A percentile compares a stretch with the other conserved stretches of the same genome.
phyloP scores from a whole-genome alignment of 2,888 invertebrate genomes.

The Ctena decussata region DNA sequence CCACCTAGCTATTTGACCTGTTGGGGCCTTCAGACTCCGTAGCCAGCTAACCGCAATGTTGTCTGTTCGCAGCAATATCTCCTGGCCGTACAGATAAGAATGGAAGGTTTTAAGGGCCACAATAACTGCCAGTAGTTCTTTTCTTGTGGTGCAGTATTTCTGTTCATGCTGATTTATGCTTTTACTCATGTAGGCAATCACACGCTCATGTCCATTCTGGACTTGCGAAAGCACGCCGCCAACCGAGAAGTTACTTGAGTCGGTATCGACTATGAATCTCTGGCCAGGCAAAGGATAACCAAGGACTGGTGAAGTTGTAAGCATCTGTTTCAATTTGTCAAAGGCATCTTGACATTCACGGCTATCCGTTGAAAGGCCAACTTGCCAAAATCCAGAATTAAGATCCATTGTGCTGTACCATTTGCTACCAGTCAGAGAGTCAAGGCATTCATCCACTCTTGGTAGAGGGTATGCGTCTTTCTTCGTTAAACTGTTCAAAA shows the following conservation, averaged over 20 bases:
- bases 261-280: not conserved
- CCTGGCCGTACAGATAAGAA: not conserved
- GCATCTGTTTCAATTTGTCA: too few relatives aligned
- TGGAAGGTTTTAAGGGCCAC: too few relatives aligned
- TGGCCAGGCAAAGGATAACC: not conserved
- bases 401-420: conserved; percentile 63
- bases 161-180: too few relatives aligned
- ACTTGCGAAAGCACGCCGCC: too few relatives aligned
- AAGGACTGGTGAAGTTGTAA: too few relatives aligned
- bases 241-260: not conserved
- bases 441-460: conserved; percentile 59
- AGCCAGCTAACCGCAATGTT: not conserved
- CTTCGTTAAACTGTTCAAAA: conserved; percentile 62
- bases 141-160: too few relatives aligned
- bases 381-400: conserved; percentile 68
- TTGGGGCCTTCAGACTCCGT: not conserved
- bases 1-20: not conserved
- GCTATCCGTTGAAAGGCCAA: conserved; percentile 34
- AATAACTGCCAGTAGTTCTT: too few relatives aligned
- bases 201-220: too few relatives aligned
- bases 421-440: conserved; percentile 41
- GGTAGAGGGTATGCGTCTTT: conserved; percentile 68
- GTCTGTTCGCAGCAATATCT: not conserved
- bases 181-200: too few relatives aligned
- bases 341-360: too few relatives aligned